Evolutionary conservation across 2,113 vertebrate genomes (phyloP), one percentile per base, ranked within the genome.

Genomic region (Lasiurus cinereus): DNA sequence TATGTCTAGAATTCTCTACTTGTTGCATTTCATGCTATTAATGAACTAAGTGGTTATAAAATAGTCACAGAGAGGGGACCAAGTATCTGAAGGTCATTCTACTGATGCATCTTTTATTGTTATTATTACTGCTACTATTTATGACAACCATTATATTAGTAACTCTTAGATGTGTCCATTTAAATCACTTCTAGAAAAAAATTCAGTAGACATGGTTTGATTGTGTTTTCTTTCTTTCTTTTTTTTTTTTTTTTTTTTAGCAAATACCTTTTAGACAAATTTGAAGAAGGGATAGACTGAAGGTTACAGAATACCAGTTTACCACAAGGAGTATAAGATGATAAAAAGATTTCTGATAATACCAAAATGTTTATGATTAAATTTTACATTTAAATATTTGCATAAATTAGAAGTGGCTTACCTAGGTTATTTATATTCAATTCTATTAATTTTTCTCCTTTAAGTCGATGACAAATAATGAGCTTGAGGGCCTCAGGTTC

Each of bases 201-300:
- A 10, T 90, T 90, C 19, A 87, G 16, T 70, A 80, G 16, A 39
- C 39, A n/a, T 62, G 3, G 1, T 56, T 91, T 92, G 5, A 3
- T 1, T 4, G 5, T 66, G 2, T 3, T 9, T 24, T 59, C 6
- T 24, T 22, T 18, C 9, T 59, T 22, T 22, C 24, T 59, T 22
- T 59, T 59, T 59, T 1, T 22, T 59, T 62, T 10, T 62, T 62
- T 62, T 27, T 24, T 64, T 62, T 92, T 70, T 74, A 10, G 1
- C 13, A 73, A 94, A 86, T 76, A 3, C 8, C 10, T 52, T 31
- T 89, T 62, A n/a, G 50, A 73, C 82, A 95, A 85, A 95, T 67
- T 73, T 77, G 14, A 95, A 90, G 33, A 74, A 50, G 6, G 1
- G 16, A 52, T 6, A 83, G 14, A 66, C 24, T 78, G 15, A 92